These are phyloP conservation scores for Aphodius granarius DNA, from an alignment of 2,888 invertebrate species.

Conservation along the genomic window DNA sequence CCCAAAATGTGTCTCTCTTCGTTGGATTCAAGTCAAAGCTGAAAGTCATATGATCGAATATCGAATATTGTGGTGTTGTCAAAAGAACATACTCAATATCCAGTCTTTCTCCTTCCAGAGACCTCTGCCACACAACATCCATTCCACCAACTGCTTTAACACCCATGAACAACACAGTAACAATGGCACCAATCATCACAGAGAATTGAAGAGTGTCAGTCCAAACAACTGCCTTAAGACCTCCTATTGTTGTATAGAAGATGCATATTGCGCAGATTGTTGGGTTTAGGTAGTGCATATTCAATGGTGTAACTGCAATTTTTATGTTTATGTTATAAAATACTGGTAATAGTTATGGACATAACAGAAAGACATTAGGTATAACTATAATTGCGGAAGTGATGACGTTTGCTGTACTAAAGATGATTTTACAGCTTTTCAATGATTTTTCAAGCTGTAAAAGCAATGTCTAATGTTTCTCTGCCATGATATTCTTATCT, in stretches of 20 bases:
- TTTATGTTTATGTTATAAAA: background rate
- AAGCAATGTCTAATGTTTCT: background rate
- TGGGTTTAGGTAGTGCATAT: constrained; percentile 60
- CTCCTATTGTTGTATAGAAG: constrained; percentile 71
- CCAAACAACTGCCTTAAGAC: constrained; percentile 65
- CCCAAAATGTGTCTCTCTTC: constrained; percentile 64
- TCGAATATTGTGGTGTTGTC: background rate
- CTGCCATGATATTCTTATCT: too few species aligned
- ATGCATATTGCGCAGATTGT: constrained; percentile 70
- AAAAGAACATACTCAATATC: constrained; percentile 48
- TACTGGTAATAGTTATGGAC: too few species aligned
- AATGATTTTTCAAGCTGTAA: background rate
- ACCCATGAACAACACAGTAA: constrained; percentile 60
- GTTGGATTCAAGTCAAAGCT: constrained; percentile 65
- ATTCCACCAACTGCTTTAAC: constrained; percentile 59
- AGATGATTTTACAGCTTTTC: too few species aligned
- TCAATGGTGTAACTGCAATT: constrained; percentile 63
- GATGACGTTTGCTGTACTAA: too few species aligned
- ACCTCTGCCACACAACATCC: constrained; percentile 60
- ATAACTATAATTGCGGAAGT: too few species aligned
- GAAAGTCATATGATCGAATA: constrained; percentile 31
- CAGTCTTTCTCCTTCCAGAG: constrained; percentile 59
- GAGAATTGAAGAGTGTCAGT: constrained; percentile 61
- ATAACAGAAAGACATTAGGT: too few species aligned
- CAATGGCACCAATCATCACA: constrained; percentile 56